phyloP scores from a whole-genome alignment of 2,888 invertebrate species.

The Cantharis lateralis region DNA sequence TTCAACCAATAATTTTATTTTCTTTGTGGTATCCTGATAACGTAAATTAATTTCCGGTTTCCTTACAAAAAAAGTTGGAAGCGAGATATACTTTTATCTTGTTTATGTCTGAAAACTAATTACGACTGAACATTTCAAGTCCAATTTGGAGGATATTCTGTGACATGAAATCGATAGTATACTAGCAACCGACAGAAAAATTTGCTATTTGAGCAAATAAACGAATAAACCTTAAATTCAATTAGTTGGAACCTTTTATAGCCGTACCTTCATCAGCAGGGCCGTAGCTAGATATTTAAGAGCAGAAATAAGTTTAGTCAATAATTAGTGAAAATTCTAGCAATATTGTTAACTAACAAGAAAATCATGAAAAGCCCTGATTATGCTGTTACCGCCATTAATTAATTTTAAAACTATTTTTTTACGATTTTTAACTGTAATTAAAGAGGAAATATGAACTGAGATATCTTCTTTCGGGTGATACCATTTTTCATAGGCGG shows the following conservation, averaged over 20 bases:
- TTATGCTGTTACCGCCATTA: too few relatives aligned
- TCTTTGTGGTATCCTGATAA: background rate
- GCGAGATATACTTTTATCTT: background rate
- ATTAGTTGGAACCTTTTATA: background rate
- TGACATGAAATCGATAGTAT: background rate
- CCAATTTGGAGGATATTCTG: background rate
- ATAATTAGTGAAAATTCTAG: too few relatives aligned
- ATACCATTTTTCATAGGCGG: too few relatives aligned
- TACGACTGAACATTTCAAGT: background rate
- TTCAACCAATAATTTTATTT: background rate
- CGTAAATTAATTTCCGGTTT: background rate
- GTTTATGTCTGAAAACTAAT: background rate
- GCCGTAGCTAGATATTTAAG: too few relatives aligned
- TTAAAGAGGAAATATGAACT: too few relatives aligned
- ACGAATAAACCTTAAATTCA: background rate
- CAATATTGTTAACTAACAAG: too few relatives aligned
- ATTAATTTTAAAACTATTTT: too few relatives aligned
- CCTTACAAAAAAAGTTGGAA: background rate
- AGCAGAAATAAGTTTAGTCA: too few relatives aligned
- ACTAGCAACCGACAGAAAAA: background rate
- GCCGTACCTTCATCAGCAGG: background rate
- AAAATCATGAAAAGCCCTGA: too few relatives aligned
- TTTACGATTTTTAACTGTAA: too few relatives aligned
- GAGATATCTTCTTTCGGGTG: too few relatives aligned
- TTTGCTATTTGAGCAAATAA: background rate